phyloP scores from a whole-genome alignment of 2,888 invertebrate genomes.

The Entomobrya proxima region DNA sequence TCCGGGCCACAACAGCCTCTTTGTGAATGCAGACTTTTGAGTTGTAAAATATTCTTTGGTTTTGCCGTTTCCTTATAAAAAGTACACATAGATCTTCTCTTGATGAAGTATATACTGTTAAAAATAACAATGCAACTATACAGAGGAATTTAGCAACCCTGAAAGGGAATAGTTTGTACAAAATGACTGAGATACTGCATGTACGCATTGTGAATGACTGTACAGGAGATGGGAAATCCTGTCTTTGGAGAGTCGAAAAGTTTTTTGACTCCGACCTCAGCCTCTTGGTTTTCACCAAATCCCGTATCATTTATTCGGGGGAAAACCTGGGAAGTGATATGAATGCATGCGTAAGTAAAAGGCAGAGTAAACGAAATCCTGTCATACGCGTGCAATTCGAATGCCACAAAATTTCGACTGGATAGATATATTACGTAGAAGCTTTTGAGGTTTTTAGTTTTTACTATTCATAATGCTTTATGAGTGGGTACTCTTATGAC shows the following conservation, averaged over 20 bases:
- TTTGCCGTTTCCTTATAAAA: not conserved
- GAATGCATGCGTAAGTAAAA: not conserved
- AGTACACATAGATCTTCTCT: not conserved
- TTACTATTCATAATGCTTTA: too few relatives aligned
- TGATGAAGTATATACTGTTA: not conserved
- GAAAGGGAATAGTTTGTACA: conserved; percentile 34
- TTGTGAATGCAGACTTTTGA: not conserved
- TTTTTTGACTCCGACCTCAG: conserved; percentile 48
- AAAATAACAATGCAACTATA: conserved; percentile 1
- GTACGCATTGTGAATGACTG: too few relatives aligned
- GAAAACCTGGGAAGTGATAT: conserved; percentile 3
- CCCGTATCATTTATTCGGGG: conserved; percentile 37
- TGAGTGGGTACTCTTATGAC: too few relatives aligned
- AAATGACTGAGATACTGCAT: too few relatives aligned
- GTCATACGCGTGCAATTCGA: conserved; percentile 6
- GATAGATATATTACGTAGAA: too few relatives aligned
- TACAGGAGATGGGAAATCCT: conserved; percentile 46
- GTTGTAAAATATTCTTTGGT: not conserved
- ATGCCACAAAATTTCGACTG: not conserved
- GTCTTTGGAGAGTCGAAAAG: conserved; percentile 21
- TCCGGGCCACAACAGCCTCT: not conserved
- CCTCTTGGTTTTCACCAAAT: conserved; percentile 46
- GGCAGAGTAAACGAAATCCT: conserved; percentile 1
- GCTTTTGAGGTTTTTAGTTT: too few relatives aligned
- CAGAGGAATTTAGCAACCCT: conserved; percentile 23